These are phyloP conservation scores for Slavum lentiscoides DNA, from an alignment of 2,888 invertebrate species.

Conservation along the genomic window DNA sequence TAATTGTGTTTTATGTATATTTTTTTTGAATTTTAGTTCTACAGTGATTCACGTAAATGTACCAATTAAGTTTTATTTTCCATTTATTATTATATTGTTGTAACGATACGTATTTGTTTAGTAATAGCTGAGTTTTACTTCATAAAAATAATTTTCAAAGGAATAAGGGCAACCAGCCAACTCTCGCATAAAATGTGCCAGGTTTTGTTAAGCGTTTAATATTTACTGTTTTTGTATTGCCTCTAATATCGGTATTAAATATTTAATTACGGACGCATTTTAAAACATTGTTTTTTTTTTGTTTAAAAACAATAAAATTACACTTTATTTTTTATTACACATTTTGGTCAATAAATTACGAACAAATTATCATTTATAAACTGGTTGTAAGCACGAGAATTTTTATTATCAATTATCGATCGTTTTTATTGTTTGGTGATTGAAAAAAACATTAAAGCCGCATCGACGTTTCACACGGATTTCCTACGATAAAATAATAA, in stretches of 20 bases:
- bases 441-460: not conserved
- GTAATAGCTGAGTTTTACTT: slow-evolving; percentile 19
- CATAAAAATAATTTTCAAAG: slow-evolving; percentile 34
- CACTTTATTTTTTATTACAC: not conserved
- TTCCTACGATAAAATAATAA: too few species aligned
- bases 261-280: not conserved
- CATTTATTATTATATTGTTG: not conserved
- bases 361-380: too few species aligned
- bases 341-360: not conserved
- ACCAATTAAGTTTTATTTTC: slow-evolving; percentile 8
- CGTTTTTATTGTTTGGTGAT: not conserved
- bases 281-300: not conserved
- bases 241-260: not conserved
- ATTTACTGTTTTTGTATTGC: not conserved
- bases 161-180: slow-evolving; percentile 34
- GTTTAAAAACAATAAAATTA: not conserved
- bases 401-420: not conserved
- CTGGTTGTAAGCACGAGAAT: not conserved
- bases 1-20: too few species aligned
- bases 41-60: not conserved
- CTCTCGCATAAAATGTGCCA: slow-evolving; percentile 14
- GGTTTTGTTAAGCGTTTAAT: slow-evolving; percentile 18
- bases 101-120: slow-evolving; percentile 14
- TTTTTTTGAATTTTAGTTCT: too few species aligned
- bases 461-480: too few species aligned